Conservation (phyloP, 1,140 invertebrate genomes). For the Zaprionus tsacasi region DNA sequence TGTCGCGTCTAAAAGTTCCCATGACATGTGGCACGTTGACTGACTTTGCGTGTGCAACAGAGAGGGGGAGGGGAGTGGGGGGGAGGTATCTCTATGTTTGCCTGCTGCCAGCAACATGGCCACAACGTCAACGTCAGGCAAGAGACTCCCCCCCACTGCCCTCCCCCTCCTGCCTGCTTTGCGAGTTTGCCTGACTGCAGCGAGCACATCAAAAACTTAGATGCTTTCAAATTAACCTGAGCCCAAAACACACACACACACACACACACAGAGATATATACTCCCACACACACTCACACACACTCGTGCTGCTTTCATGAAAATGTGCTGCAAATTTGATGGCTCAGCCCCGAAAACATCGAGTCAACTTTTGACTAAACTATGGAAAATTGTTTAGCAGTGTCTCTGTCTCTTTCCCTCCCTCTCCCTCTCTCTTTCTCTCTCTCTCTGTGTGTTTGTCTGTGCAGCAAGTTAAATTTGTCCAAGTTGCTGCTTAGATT, state of each 20-base stretch:
- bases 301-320: slow-evolving; percentile 4
- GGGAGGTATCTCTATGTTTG: slow-evolving; percentile 17
- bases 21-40: slow-evolving; percentile 71
- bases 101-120: slow-evolving; percentile 46
- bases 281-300: background rate
- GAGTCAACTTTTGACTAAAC: slow-evolving; percentile 28
- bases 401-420: too few species aligned
- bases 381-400: slow-evolving; percentile 15
- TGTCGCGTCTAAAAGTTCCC: slow-evolving; percentile 64
- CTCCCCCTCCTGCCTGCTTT: background rate
- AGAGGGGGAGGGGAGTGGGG: slow-evolving; percentile 1
- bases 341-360: slow-evolving; percentile 10
- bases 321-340: slow-evolving; percentile 34
- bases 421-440: too few species aligned
- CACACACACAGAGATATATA: background rate
- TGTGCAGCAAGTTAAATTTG: background rate
- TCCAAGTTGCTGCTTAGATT: background rate
- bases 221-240: slow-evolving; percentile 75
- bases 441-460: too few species aligned
- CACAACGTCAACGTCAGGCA: slow-evolving; percentile 67
- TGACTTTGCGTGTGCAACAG: slow-evolving; percentile 26
- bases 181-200: slow-evolving; percentile 2
- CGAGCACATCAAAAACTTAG: slow-evolving; percentile 74
- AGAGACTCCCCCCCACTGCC: background rate
- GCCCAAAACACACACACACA: slow-evolving; percentile 29